Percentiles rank a stretch among this genome's conserved stretches.
These are phyloP conservation scores for Sceloporus tristichus DNA, from an alignment of 2,113 vertebrate genomes.

Conservation along the genomic window DNA sequence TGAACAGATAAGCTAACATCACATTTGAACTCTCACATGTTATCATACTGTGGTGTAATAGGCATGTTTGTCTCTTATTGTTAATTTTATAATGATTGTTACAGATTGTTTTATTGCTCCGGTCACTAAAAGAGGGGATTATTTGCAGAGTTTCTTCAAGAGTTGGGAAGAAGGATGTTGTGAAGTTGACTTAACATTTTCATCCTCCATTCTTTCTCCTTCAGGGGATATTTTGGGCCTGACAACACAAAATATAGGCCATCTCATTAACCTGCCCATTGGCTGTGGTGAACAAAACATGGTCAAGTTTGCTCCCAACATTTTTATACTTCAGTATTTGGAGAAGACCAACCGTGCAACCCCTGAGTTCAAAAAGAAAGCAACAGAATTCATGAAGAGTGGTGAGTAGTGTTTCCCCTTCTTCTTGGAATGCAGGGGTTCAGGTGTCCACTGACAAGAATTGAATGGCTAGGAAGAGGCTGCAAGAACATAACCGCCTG, in stretches of 20 bases:
- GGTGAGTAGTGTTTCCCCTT: constrained; percentile 69
- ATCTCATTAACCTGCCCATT: constrained; percentile 80
- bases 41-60: background rate
- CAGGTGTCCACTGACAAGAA: background rate
- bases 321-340: constrained; percentile 87
- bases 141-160: too few species aligned
- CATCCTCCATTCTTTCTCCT: constrained; percentile 17
- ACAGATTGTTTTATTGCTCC: background rate
- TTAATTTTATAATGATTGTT: background rate
- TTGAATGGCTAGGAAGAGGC: background rate
- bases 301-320: constrained; percentile 86
- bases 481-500: too few species aligned
- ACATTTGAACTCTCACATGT: too few species aligned
- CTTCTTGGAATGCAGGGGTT: background rate
- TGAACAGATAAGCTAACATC: too few species aligned
- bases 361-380: constrained; percentile 66
- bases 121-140: background rate
- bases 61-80: background rate
- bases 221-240: constrained; percentile 88
- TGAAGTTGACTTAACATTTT: background rate
- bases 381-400: constrained; percentile 76
- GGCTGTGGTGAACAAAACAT: constrained; percentile 91
- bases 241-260: constrained; percentile 81
- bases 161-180: background rate
- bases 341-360: constrained; percentile 80